Conservation (phyloP, 2,797 vertebrate species). For the Cyclura pinguis region DNA sequence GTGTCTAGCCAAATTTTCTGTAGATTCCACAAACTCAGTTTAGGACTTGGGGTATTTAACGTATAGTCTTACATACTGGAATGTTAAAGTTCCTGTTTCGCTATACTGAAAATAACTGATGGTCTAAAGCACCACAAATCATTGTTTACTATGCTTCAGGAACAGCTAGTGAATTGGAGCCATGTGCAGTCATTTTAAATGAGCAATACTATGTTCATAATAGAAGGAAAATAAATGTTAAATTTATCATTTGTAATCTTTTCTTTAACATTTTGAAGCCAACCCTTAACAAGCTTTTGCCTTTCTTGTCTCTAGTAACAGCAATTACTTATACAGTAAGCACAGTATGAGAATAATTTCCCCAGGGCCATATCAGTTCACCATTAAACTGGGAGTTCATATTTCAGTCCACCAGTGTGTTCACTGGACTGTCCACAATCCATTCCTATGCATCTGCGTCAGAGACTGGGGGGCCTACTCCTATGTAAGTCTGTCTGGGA, state of each 20-base stretch:
- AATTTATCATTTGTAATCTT: not conserved
- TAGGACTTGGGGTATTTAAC: slow-evolving; percentile 39
- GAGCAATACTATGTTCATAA: slow-evolving; percentile 13
- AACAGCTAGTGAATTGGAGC: slow-evolving; percentile 18
- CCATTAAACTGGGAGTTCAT: not conserved
- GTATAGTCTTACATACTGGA: not conserved
- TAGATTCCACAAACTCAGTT: slow-evolving; percentile 46
- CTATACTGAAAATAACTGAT: slow-evolving; percentile 26
- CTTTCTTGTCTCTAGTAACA: not conserved
- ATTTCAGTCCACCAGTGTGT: not conserved
- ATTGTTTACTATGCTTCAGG: not conserved
- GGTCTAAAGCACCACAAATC: slow-evolving; percentile 24
- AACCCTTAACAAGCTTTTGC: not conserved
- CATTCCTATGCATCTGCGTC: not conserved
- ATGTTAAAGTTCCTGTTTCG: not conserved
- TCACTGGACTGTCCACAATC: too few species aligned
- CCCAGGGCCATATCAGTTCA: not conserved
- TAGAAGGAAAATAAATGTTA: not conserved
- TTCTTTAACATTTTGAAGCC: not conserved
- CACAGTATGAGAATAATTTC: too few species aligned
- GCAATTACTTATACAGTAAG: too few species aligned
- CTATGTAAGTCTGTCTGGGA: not conserved
- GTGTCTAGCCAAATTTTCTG: slow-evolving; percentile 20
- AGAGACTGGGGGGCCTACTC: not conserved
- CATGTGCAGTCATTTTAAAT: not conserved